These are phyloP conservation scores for Mirounga angustirostris DNA, from an alignment of 2,113 vertebrate genomes.

Conservation along the genomic window DNA sequence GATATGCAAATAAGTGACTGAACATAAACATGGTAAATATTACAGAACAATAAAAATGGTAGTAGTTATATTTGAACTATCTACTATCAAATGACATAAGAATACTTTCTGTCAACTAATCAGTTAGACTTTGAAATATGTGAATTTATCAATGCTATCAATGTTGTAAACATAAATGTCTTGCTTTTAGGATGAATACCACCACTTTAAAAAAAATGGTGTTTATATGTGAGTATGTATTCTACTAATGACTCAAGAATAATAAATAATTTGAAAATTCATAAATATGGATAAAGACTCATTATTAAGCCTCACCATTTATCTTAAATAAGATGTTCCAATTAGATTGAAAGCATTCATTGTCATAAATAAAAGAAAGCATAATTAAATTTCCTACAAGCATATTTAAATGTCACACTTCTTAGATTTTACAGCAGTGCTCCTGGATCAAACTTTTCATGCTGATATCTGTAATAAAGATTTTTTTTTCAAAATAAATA, in stretches of 20 bases:
- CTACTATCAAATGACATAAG: background rate
- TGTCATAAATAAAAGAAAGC: background rate
- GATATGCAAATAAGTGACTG: background rate
- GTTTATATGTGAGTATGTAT: background rate
- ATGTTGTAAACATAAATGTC: background rate
- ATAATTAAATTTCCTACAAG: constrained; percentile 2
- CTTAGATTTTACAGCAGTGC: background rate
- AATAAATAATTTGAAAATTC: constrained; percentile 23
- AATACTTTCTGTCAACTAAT: background rate
- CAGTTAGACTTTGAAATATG: background rate
- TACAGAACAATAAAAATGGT: background rate
- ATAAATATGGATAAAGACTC: constrained; percentile 10
- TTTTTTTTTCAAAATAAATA: background rate
- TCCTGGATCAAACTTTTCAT: background rate
- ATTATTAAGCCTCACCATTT: constrained; percentile 19
- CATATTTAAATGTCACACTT: constrained; percentile 18
- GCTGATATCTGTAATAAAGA: background rate
- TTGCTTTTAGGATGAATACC: background rate
- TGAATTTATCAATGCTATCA: background rate
- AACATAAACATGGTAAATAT: background rate
- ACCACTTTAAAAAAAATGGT: background rate
- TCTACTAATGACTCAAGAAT: background rate
- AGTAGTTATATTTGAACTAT: background rate
- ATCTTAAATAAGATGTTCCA: background rate
- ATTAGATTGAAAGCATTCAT: background rate